Percentiles rank a stretch among this genome's conserved stretches.
Conservation (phyloP, 2,888 invertebrate species). For the Melipona bicolor region DNA sequence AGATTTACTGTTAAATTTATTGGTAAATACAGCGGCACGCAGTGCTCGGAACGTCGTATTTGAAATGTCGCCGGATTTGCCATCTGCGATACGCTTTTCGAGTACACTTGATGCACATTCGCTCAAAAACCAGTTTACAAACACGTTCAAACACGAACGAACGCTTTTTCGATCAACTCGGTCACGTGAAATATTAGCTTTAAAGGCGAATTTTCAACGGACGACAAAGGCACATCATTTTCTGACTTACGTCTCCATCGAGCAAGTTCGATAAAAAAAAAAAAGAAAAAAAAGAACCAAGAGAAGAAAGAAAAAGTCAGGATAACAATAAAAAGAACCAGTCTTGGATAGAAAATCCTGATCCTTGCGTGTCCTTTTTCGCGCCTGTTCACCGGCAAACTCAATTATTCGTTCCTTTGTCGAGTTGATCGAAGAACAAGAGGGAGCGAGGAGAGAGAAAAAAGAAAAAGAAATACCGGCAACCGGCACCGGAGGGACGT, state of each 20-base stretch:
- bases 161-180: no score
- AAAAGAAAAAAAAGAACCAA: neutral
- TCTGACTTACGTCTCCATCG: neutral
- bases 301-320: neutral
- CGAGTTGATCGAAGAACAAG: conserved; percentile 17
- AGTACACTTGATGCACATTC: neutral
- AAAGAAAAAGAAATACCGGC: neutral
- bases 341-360: neutral
- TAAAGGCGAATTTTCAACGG: neutral
- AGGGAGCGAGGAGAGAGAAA: neutral
- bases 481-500: neutral
- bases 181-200: no score
- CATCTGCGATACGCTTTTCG: neutral
- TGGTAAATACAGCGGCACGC: neutral
- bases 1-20: neutral
- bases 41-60: neutral
- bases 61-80: neutral
- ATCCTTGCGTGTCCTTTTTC: conserved; percentile 14
- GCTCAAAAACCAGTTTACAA: no score
- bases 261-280: no score
- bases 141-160: no score
- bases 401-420: conserved; percentile 27
- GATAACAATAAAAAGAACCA: neutral
- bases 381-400: conserved; percentile 9
- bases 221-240: neutral